Percentiles rank a stretch among this genome's conserved stretches.
phyloP scores from a whole-genome alignment of 2,888 invertebrate genomes.

The Morpho achilles region DNA sequence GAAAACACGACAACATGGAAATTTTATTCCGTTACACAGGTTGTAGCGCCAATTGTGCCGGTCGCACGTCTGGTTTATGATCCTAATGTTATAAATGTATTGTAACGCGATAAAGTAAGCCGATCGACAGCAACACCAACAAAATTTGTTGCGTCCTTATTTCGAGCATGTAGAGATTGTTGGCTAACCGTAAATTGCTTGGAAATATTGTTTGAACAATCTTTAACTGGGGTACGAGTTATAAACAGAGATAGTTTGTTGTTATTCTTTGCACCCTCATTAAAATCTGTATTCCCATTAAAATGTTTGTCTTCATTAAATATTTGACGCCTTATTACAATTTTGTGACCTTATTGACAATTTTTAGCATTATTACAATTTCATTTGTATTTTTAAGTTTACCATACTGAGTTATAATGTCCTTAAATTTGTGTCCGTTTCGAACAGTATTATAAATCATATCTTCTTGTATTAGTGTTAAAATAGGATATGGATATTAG shows the following conservation, averaged over 20 bases:
- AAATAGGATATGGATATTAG: too few relatives aligned
- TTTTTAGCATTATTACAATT: too few relatives aligned
- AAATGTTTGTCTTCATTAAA: too few relatives aligned
- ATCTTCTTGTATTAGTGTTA: too few relatives aligned
- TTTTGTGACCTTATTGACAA: too few relatives aligned
- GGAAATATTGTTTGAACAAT: background rate
- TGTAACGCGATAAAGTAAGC: constrained; percentile 9
- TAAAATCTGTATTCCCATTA: too few relatives aligned
- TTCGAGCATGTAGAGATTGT: background rate
- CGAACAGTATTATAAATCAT: too few relatives aligned
- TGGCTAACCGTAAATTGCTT: constrained; percentile 3
- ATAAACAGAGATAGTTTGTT: background rate
- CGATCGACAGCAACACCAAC: constrained; percentile 6
- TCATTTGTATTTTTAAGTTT: too few relatives aligned
- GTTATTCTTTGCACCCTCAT: background rate
- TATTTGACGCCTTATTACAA: too few relatives aligned
- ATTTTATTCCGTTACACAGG: constrained; percentile 58
- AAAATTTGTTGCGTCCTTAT: constrained; percentile 6
- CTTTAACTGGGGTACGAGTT: background rate
- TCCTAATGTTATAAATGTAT: constrained; percentile 20
- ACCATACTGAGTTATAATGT: too few relatives aligned
- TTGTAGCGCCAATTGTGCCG: constrained; percentile 36
- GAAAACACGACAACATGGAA: constrained; percentile 49
- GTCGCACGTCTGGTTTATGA: constrained; percentile 28
- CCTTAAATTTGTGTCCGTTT: too few relatives aligned